Percentiles rank a stretch among this genome's conserved stretches.
These are phyloP conservation scores for Ophioninae sp. DNA, from an alignment of 2,888 invertebrate genomes.

Conservation along the genomic window DNA sequence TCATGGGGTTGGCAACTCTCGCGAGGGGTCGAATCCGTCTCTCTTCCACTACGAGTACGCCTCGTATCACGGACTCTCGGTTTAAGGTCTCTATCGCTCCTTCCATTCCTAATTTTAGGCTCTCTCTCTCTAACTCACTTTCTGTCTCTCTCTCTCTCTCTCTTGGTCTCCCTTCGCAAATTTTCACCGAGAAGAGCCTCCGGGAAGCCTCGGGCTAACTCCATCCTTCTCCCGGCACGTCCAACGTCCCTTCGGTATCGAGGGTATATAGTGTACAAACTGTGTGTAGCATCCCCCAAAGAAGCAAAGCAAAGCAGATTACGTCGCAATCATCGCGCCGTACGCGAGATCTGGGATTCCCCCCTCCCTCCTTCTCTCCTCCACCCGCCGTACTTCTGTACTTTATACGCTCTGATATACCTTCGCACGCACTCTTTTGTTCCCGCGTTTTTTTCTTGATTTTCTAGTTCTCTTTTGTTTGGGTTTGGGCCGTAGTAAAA, in stretches of 20 bases:
- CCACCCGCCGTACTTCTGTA: constrained; percentile 32
- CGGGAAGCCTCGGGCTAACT: constrained; percentile 66
- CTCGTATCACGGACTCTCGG: not conserved
- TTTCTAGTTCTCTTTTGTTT: not conserved
- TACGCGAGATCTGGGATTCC: constrained; percentile 63
- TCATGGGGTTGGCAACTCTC: constrained; percentile 60
- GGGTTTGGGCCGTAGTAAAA: too few species aligned
- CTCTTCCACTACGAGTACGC: constrained; percentile 38
- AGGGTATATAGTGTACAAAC: constrained; percentile 40
- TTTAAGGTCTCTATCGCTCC: not conserved
- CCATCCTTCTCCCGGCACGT: constrained; percentile 31
- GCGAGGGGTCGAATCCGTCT: constrained; percentile 59
- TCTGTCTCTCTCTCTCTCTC: constrained; percentile 36
- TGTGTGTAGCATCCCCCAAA: constrained; percentile 55
- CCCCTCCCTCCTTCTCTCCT: too few species aligned
- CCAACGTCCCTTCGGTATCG: constrained; percentile 53
- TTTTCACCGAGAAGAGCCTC: constrained; percentile 59
- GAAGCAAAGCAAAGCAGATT: constrained; percentile 79
- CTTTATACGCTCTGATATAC: not conserved
- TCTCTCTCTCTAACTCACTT: constrained; percentile 38
- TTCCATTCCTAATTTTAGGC: constrained; percentile 2
- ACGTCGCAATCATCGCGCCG: constrained; percentile 77
- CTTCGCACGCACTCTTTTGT: constrained; percentile 18
- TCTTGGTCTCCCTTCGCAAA: constrained; percentile 22
- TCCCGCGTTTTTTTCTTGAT: constrained; percentile 3